Evolutionary conservation across 2,888 invertebrate genomes (phyloP).

Genomic region (Iselma pallidipennis): DNA sequence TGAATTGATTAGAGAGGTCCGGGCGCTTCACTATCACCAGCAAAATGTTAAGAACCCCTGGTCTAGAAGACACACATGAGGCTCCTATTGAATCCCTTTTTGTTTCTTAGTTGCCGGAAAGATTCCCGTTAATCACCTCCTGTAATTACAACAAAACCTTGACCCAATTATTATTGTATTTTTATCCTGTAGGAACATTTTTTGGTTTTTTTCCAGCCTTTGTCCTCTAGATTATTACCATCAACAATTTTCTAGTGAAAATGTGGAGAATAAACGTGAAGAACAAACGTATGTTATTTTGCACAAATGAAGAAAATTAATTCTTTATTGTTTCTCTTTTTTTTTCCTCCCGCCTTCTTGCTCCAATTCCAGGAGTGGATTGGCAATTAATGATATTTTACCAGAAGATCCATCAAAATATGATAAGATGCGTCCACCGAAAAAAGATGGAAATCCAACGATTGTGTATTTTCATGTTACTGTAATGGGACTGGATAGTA

Average conservation of each 20-base stretch:
- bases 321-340: too few species aligned
- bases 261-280: slow-evolving; percentile 36
- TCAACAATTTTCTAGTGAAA: slow-evolving; percentile 41
- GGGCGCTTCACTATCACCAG: too few species aligned
- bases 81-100: too few species aligned
- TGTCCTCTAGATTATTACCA: slow-evolving; percentile 46
- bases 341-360: neutral
- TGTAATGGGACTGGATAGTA: slow-evolving; percentile 93
- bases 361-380: slow-evolving; percentile 64
- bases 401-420: slow-evolving; percentile 86
- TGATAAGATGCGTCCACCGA: slow-evolving; percentile 93
- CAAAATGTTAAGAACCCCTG: too few species aligned
- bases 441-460: slow-evolving; percentile 85
- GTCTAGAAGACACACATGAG: too few species aligned
- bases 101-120: too few species aligned
- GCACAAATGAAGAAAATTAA: neutral
- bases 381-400: slow-evolving; percentile 81
- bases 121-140: neutral
- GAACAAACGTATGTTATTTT: slow-evolving; percentile 43
- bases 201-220: slow-evolving; percentile 37
- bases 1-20: neutral
- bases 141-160: neutral
- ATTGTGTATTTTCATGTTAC: slow-evolving; percentile 90
- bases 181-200: neutral
- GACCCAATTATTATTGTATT: neutral